These are phyloP conservation scores for Pteruthius melanotis DNA, from an alignment of 2,113 vertebrate genomes.

Conservation along the genomic window DNA sequence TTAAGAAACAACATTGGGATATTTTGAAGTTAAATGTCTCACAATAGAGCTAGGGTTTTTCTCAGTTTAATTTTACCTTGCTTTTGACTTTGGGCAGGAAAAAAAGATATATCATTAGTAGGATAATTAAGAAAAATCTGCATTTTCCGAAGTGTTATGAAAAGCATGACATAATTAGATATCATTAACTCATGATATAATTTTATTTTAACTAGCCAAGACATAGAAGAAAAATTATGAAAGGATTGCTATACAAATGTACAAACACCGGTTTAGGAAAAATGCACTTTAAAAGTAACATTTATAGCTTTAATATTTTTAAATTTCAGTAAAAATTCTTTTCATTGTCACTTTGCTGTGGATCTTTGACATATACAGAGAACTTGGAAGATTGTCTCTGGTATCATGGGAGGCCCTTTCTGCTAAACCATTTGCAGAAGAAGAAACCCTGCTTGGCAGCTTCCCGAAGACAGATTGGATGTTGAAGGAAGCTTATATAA, in stretches of 20 bases:
- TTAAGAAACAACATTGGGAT: background rate
- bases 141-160: background rate
- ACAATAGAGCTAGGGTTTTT: background rate
- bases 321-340: background rate
- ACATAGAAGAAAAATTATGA: background rate
- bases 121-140: background rate
- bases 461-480: background rate
- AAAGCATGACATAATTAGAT: background rate
- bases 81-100: background rate
- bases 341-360: background rate
- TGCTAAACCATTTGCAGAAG: constrained; percentile 26
- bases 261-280: background rate
- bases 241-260: background rate
- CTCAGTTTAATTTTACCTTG: background rate
- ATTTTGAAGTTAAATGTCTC: background rate
- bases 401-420: background rate
- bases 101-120: background rate
- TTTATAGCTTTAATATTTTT: background rate
- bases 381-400: background rate
- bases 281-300: background rate
- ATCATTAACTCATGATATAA: background rate
- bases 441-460: constrained; percentile 35
- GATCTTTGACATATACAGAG: background rate
- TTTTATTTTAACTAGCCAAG: background rate
- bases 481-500: constrained; percentile 11